Conservation (phyloP, 2,888 invertebrate genomes). For the Aphodius granarius region DNA sequence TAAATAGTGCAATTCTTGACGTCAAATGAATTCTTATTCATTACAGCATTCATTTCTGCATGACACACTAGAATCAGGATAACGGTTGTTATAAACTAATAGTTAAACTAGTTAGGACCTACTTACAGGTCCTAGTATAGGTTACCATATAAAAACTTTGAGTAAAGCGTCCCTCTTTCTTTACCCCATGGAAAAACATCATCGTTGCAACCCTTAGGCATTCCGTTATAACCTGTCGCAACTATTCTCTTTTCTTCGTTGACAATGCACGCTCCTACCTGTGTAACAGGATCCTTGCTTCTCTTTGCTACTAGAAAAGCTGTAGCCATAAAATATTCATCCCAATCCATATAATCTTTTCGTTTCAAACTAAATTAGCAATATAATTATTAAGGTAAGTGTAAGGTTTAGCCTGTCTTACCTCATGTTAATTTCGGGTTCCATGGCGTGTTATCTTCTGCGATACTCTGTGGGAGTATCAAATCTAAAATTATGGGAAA, state of each 20-base stretch:
- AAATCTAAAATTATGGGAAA: not conserved
- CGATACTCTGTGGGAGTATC: not conserved
- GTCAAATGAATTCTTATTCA: conserved; percentile 83
- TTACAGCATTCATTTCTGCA: conserved; percentile 95
- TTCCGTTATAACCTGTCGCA: conserved; percentile 95
- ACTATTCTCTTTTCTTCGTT: conserved; percentile 85
- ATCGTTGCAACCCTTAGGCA: conserved; percentile 89
- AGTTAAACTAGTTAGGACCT: no score
- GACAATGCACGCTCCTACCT: conserved; percentile 96
- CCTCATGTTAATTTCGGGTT: not conserved
- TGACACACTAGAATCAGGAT: conserved; percentile 76
- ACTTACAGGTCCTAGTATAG: no score
- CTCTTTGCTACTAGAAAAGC: conserved; percentile 89
- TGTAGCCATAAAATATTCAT: conserved; percentile 94
- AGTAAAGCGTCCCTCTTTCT: conserved; percentile 62
- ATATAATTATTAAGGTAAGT: not conserved
- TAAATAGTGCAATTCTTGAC: conserved; percentile 82
- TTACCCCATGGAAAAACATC: conserved; percentile 90
- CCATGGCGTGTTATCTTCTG: not conserved
- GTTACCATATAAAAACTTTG: conserved; percentile 87
- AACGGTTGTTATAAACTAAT: no score
- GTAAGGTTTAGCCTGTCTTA: not conserved
- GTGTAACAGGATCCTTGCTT: conserved; percentile 91
- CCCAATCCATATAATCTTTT: conserved; percentile 76
- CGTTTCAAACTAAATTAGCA: conserved; percentile 55